phyloP scores from a whole-genome alignment of 2,888 invertebrate species.

The Ormia ochracea region DNA sequence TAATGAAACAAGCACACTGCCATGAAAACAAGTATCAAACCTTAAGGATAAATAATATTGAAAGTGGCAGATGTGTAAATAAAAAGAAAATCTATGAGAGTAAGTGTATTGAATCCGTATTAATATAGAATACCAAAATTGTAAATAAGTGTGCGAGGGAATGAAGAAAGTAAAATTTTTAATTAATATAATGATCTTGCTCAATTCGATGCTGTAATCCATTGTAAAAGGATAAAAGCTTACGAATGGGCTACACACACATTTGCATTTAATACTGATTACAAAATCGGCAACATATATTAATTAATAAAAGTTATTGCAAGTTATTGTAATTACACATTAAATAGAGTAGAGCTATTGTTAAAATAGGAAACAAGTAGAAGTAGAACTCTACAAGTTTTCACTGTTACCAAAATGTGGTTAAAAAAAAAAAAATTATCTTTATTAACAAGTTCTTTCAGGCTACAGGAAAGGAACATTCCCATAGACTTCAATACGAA shows the following conservation, averaged over 20 bases:
- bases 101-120: background rate
- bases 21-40: background rate
- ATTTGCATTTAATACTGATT: background rate
- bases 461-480: too few species aligned
- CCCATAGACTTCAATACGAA: too few species aligned
- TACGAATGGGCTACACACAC: background rate
- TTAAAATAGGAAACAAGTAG: too few species aligned
- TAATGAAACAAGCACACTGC: background rate
- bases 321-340: too few species aligned
- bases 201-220: background rate
- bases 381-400: too few species aligned
- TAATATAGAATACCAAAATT: background rate
- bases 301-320: background rate
- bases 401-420: too few species aligned
- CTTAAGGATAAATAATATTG: slow-evolving; percentile 36
- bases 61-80: slow-evolving; percentile 16
- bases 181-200: background rate
- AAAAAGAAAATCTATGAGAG: background rate
- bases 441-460: too few species aligned
- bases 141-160: background rate
- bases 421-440: too few species aligned
- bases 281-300: background rate
- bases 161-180: background rate
- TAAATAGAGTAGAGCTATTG: too few species aligned
- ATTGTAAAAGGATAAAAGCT: background rate